These are phyloP conservation scores for Sebastes steindachneri DNA, from an alignment of 2,797 vertebrate genomes.

Conservation along the genomic window DNA sequence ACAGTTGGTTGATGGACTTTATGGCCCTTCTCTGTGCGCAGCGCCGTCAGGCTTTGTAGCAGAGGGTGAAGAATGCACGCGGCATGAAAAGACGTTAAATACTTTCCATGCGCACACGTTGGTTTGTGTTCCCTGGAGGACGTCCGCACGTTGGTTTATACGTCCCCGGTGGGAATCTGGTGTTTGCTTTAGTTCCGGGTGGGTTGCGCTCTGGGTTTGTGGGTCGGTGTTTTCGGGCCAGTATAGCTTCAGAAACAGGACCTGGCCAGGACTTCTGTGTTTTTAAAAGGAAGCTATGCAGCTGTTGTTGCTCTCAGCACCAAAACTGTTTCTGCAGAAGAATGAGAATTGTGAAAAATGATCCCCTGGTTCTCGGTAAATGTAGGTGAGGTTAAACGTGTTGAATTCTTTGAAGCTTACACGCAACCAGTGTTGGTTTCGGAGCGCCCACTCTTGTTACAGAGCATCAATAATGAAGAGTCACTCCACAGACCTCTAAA, in stretches of 20 bases:
- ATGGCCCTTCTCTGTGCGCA: slow-evolving; percentile 48
- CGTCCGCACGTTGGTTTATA: slow-evolving; percentile 26
- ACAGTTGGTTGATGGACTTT: slow-evolving; percentile 63
- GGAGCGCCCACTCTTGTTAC: slow-evolving; percentile 55
- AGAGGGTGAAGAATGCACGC: slow-evolving; percentile 45
- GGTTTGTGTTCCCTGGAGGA: slow-evolving; percentile 59
- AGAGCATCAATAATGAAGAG: slow-evolving; percentile 48
- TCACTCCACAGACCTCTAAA: slow-evolving; percentile 3
- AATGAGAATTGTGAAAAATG: slow-evolving; percentile 2
- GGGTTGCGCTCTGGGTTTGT: slow-evolving; percentile 51
- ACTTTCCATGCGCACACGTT: slow-evolving; percentile 61
- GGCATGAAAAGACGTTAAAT: slow-evolving; percentile 66
- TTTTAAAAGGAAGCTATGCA: slow-evolving; percentile 37
- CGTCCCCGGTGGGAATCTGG: slow-evolving; percentile 54
- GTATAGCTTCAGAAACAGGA: slow-evolving; percentile 24
- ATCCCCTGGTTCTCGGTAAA: slow-evolving; percentile 18
- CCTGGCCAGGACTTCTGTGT: slow-evolving; percentile 16
- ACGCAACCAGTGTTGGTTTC: slow-evolving; percentile 46
- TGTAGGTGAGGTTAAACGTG: slow-evolving; percentile 14
- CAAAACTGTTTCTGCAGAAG: slow-evolving; percentile 7
- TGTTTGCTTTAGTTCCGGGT: slow-evolving; percentile 75
- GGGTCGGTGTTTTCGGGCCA: slow-evolving; percentile 43
- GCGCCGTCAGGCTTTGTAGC: slow-evolving; percentile 52
- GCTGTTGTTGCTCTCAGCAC: slow-evolving; percentile 13
- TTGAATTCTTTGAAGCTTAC: slow-evolving; percentile 12